A percentile compares a stretch with the other conserved stretches of the same genome.
These are phyloP conservation scores for Philereme transversata DNA, from an alignment of 2,888 invertebrate genomes.

Conservation along the genomic window DNA sequence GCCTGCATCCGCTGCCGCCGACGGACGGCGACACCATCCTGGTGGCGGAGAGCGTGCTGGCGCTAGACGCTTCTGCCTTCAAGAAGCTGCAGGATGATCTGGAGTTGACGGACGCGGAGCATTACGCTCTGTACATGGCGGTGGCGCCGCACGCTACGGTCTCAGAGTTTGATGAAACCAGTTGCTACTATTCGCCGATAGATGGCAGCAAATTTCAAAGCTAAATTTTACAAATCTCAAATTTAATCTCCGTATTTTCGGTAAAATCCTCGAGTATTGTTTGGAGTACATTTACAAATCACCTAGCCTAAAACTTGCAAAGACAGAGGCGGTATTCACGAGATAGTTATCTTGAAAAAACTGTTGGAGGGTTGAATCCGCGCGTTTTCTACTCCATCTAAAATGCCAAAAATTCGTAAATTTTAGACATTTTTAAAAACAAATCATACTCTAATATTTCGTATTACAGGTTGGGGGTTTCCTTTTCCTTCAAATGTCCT, in stretches of 20 bases:
- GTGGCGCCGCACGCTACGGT: constrained; percentile 93
- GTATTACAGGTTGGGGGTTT: background rate
- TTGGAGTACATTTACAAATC: constrained; percentile 23
- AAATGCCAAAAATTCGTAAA: constrained; percentile 31
- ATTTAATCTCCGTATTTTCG: background rate
- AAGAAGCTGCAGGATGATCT: constrained; percentile 79
- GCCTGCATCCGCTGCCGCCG: constrained; percentile 71
- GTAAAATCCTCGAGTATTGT: background rate
- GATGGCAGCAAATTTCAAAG: constrained; percentile 88
- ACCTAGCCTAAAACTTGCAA: constrained; percentile 17
- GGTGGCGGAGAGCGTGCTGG: constrained; percentile 82
- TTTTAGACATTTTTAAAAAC: background rate
- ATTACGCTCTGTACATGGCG: constrained; percentile 93
- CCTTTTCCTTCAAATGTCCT: background rate
- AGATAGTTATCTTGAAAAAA: background rate
- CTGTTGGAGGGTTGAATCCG: background rate
- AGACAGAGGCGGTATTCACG: constrained; percentile 19
- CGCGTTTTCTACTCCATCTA: constrained; percentile 13
- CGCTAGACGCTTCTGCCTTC: constrained; percentile 71
- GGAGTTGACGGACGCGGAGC: constrained; percentile 93
- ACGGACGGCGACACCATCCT: constrained; percentile 83
- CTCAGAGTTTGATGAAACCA: constrained; percentile 94
- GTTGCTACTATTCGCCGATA: constrained; percentile 93
- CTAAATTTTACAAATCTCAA: constrained; percentile 4
- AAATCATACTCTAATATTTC: background rate